These are phyloP conservation scores for Alauda arvensis DNA, from an alignment of 2,797 vertebrate species.

Conservation along the genomic window DNA sequence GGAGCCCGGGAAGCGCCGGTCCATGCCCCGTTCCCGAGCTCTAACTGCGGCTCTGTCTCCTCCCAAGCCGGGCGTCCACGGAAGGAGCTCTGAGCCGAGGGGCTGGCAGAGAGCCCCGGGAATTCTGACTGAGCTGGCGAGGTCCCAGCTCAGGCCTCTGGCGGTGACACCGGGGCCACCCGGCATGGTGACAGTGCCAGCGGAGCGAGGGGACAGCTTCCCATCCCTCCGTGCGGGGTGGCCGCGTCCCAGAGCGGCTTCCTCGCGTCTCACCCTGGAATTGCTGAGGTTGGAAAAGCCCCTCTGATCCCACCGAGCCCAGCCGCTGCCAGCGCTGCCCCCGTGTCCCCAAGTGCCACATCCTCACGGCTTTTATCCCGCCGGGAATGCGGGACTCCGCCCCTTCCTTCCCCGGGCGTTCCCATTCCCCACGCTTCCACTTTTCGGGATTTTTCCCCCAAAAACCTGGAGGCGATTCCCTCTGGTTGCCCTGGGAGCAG, in stretches of 20 bases:
- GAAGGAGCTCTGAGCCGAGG: background rate
- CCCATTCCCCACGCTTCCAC: accelerated
- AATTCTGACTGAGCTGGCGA: background rate
- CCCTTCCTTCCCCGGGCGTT: background rate
- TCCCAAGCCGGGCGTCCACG: background rate
- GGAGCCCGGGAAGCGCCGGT: background rate
- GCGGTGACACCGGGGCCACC: background rate
- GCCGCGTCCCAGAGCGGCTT: background rate
- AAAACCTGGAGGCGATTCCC: background rate
- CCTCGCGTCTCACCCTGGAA: background rate
- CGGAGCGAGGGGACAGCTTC: background rate
- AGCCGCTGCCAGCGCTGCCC: accelerated
- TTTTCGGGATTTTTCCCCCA: background rate
- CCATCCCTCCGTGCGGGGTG: background rate
- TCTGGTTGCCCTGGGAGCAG: background rate
- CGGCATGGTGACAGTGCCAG: background rate
- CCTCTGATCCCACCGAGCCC: background rate
- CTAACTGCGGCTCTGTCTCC: conserved; percentile 21
- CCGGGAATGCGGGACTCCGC: background rate
- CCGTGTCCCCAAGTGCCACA: background rate
- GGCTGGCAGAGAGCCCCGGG: background rate
- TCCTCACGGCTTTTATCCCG: accelerated
- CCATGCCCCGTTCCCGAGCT: accelerated
- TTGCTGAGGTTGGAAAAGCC: background rate
- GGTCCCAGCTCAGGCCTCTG: background rate